Percentiles rank a stretch among this genome's conserved stretches.
Conservation (phyloP, 2,797 vertebrate genomes). For the Neopelma chrysocephalum region DNA sequence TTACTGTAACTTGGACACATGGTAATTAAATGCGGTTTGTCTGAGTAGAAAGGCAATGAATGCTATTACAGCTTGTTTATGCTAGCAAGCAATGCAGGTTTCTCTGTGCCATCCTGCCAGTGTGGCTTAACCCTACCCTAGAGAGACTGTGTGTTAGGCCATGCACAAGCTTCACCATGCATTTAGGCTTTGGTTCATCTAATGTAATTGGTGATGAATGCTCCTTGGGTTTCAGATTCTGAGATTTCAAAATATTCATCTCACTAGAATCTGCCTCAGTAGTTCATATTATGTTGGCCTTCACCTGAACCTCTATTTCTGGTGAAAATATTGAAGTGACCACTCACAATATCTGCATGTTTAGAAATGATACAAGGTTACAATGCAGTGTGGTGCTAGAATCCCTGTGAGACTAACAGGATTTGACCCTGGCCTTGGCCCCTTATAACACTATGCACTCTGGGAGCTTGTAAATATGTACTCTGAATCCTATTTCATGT, state of each 20-base stretch:
- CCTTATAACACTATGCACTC: conserved; percentile 30
- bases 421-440: conserved; percentile 6
- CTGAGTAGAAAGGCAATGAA: conserved; percentile 48
- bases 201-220: neutral
- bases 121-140: neutral
- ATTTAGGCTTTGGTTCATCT: neutral
- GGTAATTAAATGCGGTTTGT: conserved; percentile 58
- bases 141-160: neutral
- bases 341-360: neutral
- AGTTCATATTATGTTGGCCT: neutral
- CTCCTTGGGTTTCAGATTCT: neutral
- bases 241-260: neutral
- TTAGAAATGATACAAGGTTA: neutral
- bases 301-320: neutral
- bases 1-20: conserved; percentile 15
- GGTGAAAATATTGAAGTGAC: neutral
- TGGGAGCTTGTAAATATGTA: conserved; percentile 36
- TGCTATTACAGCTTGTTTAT: conserved; percentile 38
- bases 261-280: neutral
- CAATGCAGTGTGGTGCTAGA: neutral
- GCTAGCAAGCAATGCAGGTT: neutral
- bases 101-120: neutral
- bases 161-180: neutral
- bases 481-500: conserved; percentile 31
- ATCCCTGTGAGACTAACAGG: neutral